Conservation (phyloP, 2,797 vertebrate genomes). For the Saxicola maurus region DNA sequence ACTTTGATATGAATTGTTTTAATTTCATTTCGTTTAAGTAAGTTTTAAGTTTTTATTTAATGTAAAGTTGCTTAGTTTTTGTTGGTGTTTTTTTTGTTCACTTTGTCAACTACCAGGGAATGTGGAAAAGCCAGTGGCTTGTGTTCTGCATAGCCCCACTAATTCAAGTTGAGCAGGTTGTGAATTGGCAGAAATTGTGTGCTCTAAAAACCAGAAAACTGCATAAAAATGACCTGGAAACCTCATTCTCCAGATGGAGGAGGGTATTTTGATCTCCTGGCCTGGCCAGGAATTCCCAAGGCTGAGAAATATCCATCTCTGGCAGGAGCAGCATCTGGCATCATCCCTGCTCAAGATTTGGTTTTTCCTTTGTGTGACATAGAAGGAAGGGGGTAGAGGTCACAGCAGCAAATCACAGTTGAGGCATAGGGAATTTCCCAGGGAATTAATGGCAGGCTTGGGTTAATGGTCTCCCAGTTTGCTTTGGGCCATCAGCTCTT, state of each 20-base stretch:
- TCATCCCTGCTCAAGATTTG: not conserved
- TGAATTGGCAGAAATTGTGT: not conserved
- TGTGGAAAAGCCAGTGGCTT: not conserved
- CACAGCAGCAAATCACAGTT: not conserved
- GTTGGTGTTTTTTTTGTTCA: accelerated
- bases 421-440: not conserved
- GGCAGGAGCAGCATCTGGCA: not conserved
- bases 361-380: not conserved
- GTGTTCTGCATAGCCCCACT: not conserved
- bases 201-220: not conserved
- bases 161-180: not conserved
- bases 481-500: not conserved
- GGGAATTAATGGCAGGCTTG: not conserved
- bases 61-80: not conserved
- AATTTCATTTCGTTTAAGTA: not conserved
- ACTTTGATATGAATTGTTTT: not conserved
- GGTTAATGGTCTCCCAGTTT: not conserved
- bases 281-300: not conserved
- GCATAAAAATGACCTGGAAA: not conserved
- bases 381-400: not conserved
- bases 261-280: not conserved
- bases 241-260: not conserved
- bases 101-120: not conserved
- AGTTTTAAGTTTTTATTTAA: not conserved
- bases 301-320: not conserved